phyloP scores from a whole-genome alignment of 2,797 vertebrate species.

The Tympanoctomys barrerae region DNA sequence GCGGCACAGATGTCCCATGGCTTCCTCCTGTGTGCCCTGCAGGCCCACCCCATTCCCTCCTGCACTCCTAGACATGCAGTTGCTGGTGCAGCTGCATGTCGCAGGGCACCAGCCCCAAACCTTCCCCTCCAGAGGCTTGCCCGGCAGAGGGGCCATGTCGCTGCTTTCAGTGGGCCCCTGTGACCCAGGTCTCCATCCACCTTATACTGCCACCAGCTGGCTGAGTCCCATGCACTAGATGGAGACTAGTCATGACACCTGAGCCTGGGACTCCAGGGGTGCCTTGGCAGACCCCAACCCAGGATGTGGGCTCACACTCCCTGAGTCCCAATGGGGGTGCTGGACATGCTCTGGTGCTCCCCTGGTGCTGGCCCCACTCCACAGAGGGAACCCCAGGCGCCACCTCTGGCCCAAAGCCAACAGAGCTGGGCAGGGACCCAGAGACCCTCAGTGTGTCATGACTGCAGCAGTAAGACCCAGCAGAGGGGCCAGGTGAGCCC shows the following conservation, averaged over 20 bases:
- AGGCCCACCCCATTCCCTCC: not conserved
- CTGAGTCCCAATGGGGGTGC: not conserved
- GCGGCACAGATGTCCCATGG: not conserved
- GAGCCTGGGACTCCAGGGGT: not conserved
- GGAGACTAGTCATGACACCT: not conserved
- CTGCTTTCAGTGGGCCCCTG: not conserved
- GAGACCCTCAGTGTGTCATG: not conserved
- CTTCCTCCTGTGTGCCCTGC: accelerated
- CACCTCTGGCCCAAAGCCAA: not conserved
- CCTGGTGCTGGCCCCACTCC: not conserved
- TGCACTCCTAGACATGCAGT: not conserved
- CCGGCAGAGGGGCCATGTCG: not conserved
- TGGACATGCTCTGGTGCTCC: not conserved
- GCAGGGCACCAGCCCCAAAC: not conserved
- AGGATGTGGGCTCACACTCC: not conserved
- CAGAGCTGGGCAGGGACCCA: not conserved
- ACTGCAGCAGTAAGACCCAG: not conserved
- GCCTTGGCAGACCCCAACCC: not conserved
- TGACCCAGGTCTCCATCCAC: not conserved
- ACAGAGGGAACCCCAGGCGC: not conserved
- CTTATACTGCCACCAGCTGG: not conserved
- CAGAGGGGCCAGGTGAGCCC: not conserved
- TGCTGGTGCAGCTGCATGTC: not conserved
- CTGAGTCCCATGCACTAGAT: not conserved
- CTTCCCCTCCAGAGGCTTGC: not conserved